Evolutionary conservation across 1,140 invertebrate genomes (phyloP).

Genomic region (Heliconius hewitsoni): DNA sequence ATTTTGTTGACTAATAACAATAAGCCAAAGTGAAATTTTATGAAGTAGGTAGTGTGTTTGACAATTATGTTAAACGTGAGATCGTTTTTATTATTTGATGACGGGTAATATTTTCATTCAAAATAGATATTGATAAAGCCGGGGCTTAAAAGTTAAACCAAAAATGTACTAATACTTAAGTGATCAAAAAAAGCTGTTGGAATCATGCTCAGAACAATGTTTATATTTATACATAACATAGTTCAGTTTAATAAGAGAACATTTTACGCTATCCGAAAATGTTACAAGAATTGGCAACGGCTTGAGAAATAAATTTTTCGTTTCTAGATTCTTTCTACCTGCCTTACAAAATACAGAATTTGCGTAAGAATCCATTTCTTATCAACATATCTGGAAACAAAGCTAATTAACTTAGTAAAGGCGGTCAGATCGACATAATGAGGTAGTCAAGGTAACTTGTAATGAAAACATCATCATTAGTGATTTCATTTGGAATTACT

Average conservation of each 20-base stretch:
- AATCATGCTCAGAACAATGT: no score
- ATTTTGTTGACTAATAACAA: neutral
- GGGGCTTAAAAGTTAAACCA: no score
- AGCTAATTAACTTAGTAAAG: neutral
- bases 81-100: neutral
- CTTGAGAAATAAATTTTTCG: no score
- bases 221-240: no score
- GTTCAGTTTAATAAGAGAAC: no score
- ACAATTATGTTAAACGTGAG: neutral
- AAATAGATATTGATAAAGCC: neutral
- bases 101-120: neutral
- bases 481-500: neutral
- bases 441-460: neutral
- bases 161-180: no score
- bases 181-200: no score
- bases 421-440: neutral
- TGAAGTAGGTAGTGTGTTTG: neutral
- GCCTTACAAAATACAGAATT: no score
- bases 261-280: no score
- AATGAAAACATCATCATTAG: slow-evolving; percentile 2
- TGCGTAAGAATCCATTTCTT: no score
- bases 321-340: no score
- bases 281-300: no score
- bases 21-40: neutral
- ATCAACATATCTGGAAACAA: neutral